phyloP scores from a whole-genome alignment of 1,140 invertebrate species.

The Drosophila kohkoa region DNA sequence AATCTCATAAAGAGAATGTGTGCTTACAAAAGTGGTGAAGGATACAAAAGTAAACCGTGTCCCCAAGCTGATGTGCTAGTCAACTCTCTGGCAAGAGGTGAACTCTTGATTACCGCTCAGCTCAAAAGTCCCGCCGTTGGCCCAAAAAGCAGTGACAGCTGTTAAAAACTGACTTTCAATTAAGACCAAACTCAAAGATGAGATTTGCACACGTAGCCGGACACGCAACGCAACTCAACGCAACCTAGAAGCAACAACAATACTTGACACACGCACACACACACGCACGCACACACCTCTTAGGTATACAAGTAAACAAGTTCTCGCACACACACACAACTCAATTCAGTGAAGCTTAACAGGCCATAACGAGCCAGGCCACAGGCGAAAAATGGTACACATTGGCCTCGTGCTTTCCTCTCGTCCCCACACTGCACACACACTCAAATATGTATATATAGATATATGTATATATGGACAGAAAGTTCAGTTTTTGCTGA shows the following conservation, averaged over 20 bases:
- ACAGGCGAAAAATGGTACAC: conserved; percentile 60
- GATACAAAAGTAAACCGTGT: background rate
- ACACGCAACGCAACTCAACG: conserved; percentile 1
- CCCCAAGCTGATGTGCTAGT: background rate
- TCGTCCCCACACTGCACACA: background rate
- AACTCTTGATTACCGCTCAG: background rate
- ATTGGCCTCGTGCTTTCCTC: conserved; percentile 6
- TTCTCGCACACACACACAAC: conserved; percentile 39
- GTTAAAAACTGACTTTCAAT: conserved; percentile 72
- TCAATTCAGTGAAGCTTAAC: conserved; percentile 75
- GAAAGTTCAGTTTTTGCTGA: conserved; percentile 44
- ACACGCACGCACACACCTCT: background rate
- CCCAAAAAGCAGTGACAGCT: conserved; percentile 15
- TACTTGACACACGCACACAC: conserved; percentile 6
- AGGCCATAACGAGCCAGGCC: conserved; percentile 75
- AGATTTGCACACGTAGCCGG: background rate
- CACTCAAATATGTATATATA: conserved; percentile 13
- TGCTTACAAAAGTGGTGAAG: background rate
- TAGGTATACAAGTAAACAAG: conserved; percentile 24
- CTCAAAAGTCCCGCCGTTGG: conserved; percentile 2
- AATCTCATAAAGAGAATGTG: background rate
- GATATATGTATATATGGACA: conserved; percentile 26
- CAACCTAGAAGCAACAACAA: conserved; percentile 1
- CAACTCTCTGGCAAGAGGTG: background rate
- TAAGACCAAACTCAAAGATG: conserved; percentile 47